phyloP scores from a whole-genome alignment of 2,113 vertebrate genomes.

The Kryptolebias marmoratus region DNA sequence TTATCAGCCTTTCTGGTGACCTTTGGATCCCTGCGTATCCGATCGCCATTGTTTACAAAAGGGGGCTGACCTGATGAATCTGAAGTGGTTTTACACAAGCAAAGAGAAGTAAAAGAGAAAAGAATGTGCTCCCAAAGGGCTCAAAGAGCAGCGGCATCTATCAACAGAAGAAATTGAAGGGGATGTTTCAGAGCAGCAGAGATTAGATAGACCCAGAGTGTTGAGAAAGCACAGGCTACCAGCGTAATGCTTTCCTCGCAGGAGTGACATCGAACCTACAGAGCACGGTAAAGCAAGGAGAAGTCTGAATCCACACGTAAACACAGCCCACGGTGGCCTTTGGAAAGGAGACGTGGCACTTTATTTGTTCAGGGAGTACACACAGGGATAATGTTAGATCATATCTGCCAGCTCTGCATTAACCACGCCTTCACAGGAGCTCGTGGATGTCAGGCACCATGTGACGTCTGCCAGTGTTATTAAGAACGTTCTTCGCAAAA shows the following conservation, averaged over 20 bases:
- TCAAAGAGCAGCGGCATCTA: conserved; percentile 68
- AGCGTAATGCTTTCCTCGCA: conserved; percentile 36
- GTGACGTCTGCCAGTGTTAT: background rate
- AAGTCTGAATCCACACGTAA: conserved; percentile 4
- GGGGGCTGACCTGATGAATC: conserved; percentile 57
- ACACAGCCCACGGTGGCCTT: conserved; percentile 23
- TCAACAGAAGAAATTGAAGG: conserved; percentile 73
- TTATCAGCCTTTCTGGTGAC: conserved; percentile 56
- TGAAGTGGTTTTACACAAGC: conserved; percentile 49
- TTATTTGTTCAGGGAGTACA: conserved; percentile 57
- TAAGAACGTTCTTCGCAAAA: conserved; percentile 13
- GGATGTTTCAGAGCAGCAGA: conserved; percentile 64
- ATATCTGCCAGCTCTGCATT: conserved; percentile 32
- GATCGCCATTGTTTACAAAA: conserved; percentile 59
- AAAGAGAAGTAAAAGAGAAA: conserved; percentile 29
- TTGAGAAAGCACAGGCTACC: conserved; percentile 54
- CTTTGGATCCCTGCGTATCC: conserved; percentile 58
- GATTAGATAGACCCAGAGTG: conserved; percentile 60
- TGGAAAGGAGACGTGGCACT: conserved; percentile 28
- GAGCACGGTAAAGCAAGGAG: conserved; percentile 23
- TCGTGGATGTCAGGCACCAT: conserved; percentile 12
- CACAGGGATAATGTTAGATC: conserved; percentile 31
- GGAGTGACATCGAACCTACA: conserved; percentile 51
- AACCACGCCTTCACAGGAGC: background rate
- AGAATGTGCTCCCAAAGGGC: conserved; percentile 57